phyloP scores from a whole-genome alignment of 2,113 vertebrate species.

The Malurus alboscapulatus region DNA sequence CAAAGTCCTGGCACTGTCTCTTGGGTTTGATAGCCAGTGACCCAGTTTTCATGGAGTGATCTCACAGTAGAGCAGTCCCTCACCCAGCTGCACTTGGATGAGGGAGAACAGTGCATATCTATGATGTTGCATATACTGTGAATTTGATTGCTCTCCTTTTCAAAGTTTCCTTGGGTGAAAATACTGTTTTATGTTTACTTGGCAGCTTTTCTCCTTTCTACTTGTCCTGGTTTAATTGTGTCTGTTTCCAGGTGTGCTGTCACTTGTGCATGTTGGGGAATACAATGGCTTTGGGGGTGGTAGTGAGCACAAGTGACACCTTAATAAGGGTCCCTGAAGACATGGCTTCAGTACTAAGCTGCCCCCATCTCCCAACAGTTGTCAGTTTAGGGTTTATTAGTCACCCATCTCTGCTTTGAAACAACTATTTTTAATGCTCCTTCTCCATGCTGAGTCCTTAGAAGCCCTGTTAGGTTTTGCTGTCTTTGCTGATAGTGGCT shows the following conservation, averaged over 20 bases:
- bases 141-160: neutral
- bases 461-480: neutral
- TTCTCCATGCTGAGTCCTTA: neutral
- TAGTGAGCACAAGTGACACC: neutral
- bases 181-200: neutral
- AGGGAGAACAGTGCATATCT: neutral
- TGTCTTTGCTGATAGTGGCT: neutral
- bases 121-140: neutral
- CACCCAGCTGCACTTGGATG: neutral
- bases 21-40: neutral
- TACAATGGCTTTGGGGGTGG: neutral
- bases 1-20: neutral
- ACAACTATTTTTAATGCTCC: neutral
- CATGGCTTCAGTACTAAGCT: neutral
- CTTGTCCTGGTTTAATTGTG: neutral
- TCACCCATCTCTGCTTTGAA: neutral
- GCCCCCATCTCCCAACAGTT: neutral
- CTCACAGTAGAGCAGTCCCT: neutral
- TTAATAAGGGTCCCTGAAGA: neutral
- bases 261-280: neutral
- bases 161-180: neutral
- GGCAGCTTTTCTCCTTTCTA: neutral
- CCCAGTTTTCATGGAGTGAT: neutral
- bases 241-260: neutral
- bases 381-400: neutral